Percentiles rank a stretch among this genome's conserved stretches.
phyloP scores from a whole-genome alignment of 2,888 invertebrate species.

The Empis stercorea region DNA sequence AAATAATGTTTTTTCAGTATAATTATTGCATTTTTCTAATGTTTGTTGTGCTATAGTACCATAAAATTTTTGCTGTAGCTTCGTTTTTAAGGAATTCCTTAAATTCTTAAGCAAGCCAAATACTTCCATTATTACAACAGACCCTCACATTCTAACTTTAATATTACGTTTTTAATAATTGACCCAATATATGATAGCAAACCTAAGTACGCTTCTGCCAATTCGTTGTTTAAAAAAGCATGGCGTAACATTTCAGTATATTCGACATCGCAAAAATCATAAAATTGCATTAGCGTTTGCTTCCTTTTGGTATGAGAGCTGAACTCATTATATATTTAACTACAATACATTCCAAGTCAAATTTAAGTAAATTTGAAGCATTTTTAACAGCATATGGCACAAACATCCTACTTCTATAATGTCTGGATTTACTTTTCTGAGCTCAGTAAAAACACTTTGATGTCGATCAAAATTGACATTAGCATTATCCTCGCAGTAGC shows the following conservation, averaged over 20 bases:
- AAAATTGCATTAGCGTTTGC: constrained; percentile 1
- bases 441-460: constrained; percentile 1
- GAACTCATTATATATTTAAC: constrained; percentile 1
- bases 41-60: background rate
- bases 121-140: constrained; percentile 4
- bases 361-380: constrained; percentile 1
- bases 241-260: background rate
- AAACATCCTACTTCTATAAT: background rate
- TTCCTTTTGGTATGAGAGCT: constrained; percentile 2
- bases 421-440: background rate
- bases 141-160: constrained; percentile 4
- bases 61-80: background rate
- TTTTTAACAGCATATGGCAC: constrained; percentile 1
- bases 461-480: constrained; percentile 4
- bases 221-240: constrained; percentile 6
- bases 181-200: background rate
- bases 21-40: constrained; percentile 1
- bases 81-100: constrained; percentile 1
- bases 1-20: constrained; percentile 1
- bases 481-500: constrained; percentile 6
- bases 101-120: constrained; percentile 2
- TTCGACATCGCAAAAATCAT: constrained; percentile 1
- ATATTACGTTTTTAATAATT: constrained; percentile 5
- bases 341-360: constrained; percentile 1
- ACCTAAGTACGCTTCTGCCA: constrained; percentile 4